Conservation (phyloP, 2,113 vertebrate species). For the Acrocephalus kingi region DNA sequence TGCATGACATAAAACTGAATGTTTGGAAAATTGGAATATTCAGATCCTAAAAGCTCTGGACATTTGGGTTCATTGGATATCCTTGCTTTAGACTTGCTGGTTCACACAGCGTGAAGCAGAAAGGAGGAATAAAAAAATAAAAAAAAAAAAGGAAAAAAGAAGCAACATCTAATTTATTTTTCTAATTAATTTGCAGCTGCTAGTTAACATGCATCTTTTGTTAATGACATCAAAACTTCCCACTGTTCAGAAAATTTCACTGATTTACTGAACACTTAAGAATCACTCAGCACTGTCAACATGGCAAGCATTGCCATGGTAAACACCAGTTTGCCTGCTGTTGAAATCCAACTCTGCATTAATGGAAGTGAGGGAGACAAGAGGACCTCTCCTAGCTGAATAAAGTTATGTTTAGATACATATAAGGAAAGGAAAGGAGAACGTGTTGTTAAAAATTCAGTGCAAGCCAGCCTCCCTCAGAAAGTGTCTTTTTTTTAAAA, state of each 20-base stretch:
- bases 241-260: constrained; percentile 50
- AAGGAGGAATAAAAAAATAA: neutral
- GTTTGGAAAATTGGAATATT: neutral
- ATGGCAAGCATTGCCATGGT: neutral
- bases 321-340: neutral
- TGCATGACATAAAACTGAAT: neutral
- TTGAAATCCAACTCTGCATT: neutral
- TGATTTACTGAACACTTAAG: constrained; percentile 51
- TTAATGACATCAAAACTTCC: constrained; percentile 55
- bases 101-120: neutral
- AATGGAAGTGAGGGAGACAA: neutral
- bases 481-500: neutral
- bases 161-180: neutral
- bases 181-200: constrained; percentile 45
- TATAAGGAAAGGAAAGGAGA: neutral
- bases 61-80: neutral
- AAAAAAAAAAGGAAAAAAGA: too few species aligned
- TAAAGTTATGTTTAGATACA: neutral
- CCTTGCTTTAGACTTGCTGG: neutral
- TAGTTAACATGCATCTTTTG: constrained; percentile 46
- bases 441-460: neutral
- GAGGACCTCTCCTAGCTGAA: neutral
- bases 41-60: neutral
- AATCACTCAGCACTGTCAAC: constrained; percentile 39
- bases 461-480: neutral